Evolutionary conservation across 64 coral and sea anemone species (phyloP), one percentile per base, ranked within the genome.

Genomic region (Dendronephthya gigantea): DNA sequence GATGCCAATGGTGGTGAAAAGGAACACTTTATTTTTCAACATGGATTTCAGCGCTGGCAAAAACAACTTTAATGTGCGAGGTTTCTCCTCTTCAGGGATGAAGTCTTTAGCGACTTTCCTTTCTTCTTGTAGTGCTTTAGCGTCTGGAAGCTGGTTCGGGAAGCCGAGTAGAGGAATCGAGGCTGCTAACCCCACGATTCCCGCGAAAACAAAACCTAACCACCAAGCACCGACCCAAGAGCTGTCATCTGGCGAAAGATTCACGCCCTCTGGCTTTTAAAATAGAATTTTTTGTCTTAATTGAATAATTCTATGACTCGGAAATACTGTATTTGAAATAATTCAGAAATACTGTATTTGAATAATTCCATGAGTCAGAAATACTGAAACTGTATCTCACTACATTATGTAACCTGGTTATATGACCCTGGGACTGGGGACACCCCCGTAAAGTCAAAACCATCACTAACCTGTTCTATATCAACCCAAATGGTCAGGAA

Each of bases 191-290:
- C 92, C 88, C 25, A 93, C 41, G 36, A 83, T 15, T 19, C 95
- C 95, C 45, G 86, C 95, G 56, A 93, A 86, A 4, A 98, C 82
- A 85, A 90, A 98, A 47, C 95, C 95, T n/a, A 98, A 68, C 95
- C 95, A 98, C 95, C 95, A 98, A 0, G 95, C 95, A 14, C 95
- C 95, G 85, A 98, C 93, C 28, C 90, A 98, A 41, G 75, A 82
- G 13, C 86, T 87, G 82, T 98, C 84, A 13, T 86, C 87, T 56
- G 89, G 87, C n/a, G 88, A 85, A 29, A 98, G 84, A 19, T 91
- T 50, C 22, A 88, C 45, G 17, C 90, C 92, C 12, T 93, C 65
- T 25, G 95, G 95, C 95, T 98, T 50, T 43, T 85, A 88, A 27
- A 66, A 66, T 31, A 34, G 33, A 58, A 39, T 4, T n/a, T n/a